Conservation (phyloP, 2,888 invertebrate species). For the Lasioglossum lativentre region DNA sequence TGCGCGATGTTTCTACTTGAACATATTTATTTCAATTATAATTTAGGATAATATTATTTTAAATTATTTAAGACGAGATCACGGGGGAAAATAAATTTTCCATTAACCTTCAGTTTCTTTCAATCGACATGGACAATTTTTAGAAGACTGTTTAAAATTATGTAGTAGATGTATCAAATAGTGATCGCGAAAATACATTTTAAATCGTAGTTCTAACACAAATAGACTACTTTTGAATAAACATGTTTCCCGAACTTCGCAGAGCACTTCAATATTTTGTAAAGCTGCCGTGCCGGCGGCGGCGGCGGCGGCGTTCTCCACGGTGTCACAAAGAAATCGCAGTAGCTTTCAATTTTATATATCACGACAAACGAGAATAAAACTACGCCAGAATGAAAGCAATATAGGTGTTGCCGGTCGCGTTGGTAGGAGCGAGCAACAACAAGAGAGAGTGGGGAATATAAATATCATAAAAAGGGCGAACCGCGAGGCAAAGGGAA, state of each 20-base stretch:
- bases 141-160: too few species aligned
- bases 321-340: neutral
- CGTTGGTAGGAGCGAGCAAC: neutral
- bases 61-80: too few species aligned
- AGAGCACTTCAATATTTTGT: neutral
- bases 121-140: too few species aligned
- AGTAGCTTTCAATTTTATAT: conserved; percentile 11
- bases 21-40: neutral
- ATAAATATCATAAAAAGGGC: conserved; percentile 31
- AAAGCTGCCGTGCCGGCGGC: neutral
- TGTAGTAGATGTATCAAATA: too few species aligned
- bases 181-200: neutral
- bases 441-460: conserved; percentile 3
- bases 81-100: too few species aligned
- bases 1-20: neutral
- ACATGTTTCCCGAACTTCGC: neutral
- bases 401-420: neutral
- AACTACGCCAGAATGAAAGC: conserved; percentile 2
- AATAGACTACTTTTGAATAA: neutral
- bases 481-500: conserved; percentile 12
- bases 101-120: too few species aligned
- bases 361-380: neutral
- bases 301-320: neutral
- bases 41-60: too few species aligned
- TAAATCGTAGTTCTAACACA: neutral